Percentiles rank a stretch among this genome's conserved stretches.
phyloP scores from a whole-genome alignment of 2,113 vertebrate genomes.

The Accipiter cooperii region DNA sequence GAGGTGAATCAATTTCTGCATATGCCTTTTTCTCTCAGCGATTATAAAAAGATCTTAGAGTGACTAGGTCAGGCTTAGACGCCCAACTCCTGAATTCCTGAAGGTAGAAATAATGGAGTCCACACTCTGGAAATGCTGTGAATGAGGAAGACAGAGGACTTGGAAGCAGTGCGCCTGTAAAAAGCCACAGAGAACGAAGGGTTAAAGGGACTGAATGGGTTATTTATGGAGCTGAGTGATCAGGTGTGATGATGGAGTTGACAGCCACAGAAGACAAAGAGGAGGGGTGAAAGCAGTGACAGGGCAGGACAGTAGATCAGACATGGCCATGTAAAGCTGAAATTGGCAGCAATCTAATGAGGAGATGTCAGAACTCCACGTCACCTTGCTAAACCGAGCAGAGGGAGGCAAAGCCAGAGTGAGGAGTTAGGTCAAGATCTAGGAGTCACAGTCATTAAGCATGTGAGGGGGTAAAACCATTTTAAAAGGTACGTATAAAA shows the following conservation, averaged over 20 bases:
- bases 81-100: not conserved
- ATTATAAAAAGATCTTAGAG: not conserved
- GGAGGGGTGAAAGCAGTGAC: not conserved
- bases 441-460: not conserved
- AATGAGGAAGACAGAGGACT: not conserved
- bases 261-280: not conserved
- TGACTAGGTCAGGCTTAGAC: not conserved
- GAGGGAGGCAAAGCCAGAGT: not conserved
- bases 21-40: not conserved
- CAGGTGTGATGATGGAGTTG: not conserved
- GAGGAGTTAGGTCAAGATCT: not conserved
- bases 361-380: not conserved
- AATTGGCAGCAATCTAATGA: not conserved
- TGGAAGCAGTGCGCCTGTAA: not conserved
- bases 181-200: not conserved
- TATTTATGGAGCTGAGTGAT: constrained; percentile 2
- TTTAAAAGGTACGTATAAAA: constrained; percentile 35
- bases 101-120: not conserved
- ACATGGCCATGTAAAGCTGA: not conserved
- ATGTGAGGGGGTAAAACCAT: not conserved
- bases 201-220: not conserved
- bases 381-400: not conserved
- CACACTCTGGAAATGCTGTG: not conserved
- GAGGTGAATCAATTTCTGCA: not conserved
- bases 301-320: not conserved